Base-by-base conservation (phyloP, 53 echinoderm and acorn worm genomes). In the Holothuria leucospilota region DNA sequence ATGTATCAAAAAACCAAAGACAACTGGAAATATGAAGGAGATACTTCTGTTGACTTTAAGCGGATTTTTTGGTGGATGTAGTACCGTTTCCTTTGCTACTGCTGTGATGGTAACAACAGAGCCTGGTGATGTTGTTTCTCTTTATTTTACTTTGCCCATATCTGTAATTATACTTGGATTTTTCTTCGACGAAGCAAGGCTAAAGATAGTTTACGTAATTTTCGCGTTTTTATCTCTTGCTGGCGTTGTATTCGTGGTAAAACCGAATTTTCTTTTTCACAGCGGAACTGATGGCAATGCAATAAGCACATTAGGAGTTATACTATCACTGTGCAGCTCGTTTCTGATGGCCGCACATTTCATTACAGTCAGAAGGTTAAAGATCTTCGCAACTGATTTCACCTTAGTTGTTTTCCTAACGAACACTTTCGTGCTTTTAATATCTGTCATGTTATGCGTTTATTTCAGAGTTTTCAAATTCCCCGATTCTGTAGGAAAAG, bases 261-360 rank as follows among this genome's bases (percentile, higher is more conserved):
- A 74, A 49, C 74, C 74, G 52, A 26, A 6, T 12, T 74, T 74
- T 51, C 74, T 74, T 13, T 74, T 74, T 74, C 52, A 23, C n/a
- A 28, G 23, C 30, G 51, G 13, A 12, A 56, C 4, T 16, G 56
- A 56, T 56, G 56, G 18, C 18, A 16, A 56, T 56, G 56, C 56
- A 16, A 56, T 56, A 15, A 56, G 56, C 18, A 56, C 4, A 56
- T 18, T 56, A 16, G 56, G 18, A 18, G 18, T 56, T 16, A 18
- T 56, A 9, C 56, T 56, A 0, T 15, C 56, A 18, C 56, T 56
- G 18, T 56, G 16, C 16, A 56, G 56, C 18, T 56, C 56, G 0
- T 56, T 56, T 56, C 15, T 15, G 16, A 56, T 56, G 18, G 56
- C 56, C 16, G 56, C 56, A 56, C 56, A 56, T 2, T 56, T 56